A percentile compares a stretch with the other conserved stretches of the same genome.
phyloP scores from a whole-genome alignment of 2,797 vertebrate species.

The Microcaecilia unicolor region DNA sequence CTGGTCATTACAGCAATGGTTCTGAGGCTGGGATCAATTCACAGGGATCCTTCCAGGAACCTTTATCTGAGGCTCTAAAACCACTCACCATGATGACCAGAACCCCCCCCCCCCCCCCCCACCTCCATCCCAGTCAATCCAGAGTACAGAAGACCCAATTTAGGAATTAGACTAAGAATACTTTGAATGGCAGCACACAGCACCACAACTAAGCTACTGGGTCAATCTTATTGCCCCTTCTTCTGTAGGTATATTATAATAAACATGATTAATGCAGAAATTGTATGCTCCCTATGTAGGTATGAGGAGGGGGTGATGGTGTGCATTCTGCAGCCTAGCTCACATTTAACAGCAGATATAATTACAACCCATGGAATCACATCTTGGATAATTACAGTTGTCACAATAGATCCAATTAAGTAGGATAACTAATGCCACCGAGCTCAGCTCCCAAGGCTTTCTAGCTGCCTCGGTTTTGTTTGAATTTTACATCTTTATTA shows the following conservation, averaged over 20 bases:
- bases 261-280: slow-evolving; percentile 56
- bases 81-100: too few species aligned
- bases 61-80: too few species aligned
- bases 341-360: slow-evolving; percentile 46
- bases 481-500: slow-evolving; percentile 14
- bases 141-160: too few species aligned
- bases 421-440: slow-evolving; percentile 61
- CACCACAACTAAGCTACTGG: too few species aligned
- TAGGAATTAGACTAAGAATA: too few species aligned
- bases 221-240: slow-evolving; percentile 17
- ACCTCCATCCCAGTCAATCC: too few species aligned
- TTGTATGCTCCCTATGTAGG: slow-evolving; percentile 43
- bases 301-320: slow-evolving; percentile 39
- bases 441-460: slow-evolving; percentile 45
- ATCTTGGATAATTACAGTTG: slow-evolving; percentile 71
- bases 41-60: too few species aligned
- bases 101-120: too few species aligned
- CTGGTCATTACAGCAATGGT: too few species aligned
- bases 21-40: too few species aligned
- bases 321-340: slow-evolving; percentile 45
- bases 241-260: slow-evolving; percentile 28
- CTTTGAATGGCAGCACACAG: too few species aligned
- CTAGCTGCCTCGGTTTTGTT: slow-evolving; percentile 3
- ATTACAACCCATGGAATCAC: slow-evolving; percentile 63
- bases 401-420: slow-evolving; percentile 69